Conservation (phyloP, 2,797 vertebrate genomes). For the Sparidentex hasta region DNA sequence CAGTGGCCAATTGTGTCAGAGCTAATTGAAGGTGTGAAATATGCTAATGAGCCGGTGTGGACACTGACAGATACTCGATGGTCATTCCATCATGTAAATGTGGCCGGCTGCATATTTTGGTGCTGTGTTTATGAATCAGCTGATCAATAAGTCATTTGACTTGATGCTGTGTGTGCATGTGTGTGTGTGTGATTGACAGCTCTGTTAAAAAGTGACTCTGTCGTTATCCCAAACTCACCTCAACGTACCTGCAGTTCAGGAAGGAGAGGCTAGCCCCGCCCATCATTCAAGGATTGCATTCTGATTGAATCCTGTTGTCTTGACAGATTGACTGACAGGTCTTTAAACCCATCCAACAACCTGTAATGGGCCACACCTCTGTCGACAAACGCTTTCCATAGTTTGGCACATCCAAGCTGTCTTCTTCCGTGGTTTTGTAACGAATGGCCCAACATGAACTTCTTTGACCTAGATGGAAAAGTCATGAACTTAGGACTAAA, state of each 20-base stretch:
- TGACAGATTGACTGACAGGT: background rate
- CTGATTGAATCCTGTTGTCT: background rate
- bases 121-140: conserved; percentile 76
- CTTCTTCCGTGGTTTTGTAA: background rate
- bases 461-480: too few species aligned
- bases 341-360: too few species aligned
- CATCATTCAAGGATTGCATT: background rate
- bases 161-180: background rate
- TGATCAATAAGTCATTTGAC: conserved; percentile 72
- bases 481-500: too few species aligned
- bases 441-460: too few species aligned
- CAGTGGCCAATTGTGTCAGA: conserved; percentile 77
- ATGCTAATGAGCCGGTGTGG: conserved; percentile 74
- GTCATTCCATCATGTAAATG: conserved; percentile 79
- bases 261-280: background rate
- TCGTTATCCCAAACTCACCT: background rate
- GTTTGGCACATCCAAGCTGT: conserved; percentile 4
- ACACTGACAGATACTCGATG: conserved; percentile 80
- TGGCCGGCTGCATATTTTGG: conserved; percentile 72
- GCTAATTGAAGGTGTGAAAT: conserved; percentile 79
- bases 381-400: background rate
- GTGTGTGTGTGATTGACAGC: conserved; percentile 43
- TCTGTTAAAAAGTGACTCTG: conserved; percentile 29
- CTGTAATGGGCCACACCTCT: too few species aligned
- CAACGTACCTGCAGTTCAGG: background rate